Evolutionary conservation across 2,888 invertebrate genomes (phyloP), one percentile per base, ranked within the genome.

Genomic region (Argyresthia goedartella): DNA sequence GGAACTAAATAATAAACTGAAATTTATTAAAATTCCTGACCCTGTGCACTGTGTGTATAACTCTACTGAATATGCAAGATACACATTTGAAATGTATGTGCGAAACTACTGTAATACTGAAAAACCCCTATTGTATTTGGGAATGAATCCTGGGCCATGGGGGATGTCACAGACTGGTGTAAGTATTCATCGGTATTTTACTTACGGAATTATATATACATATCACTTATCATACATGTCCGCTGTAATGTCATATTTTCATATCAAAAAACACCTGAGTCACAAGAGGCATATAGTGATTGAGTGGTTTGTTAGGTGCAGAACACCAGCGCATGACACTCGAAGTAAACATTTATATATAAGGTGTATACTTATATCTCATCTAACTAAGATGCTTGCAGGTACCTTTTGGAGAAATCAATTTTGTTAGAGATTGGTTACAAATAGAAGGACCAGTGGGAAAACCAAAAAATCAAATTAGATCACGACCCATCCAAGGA

Each of bases 141-240:
- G 97, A 6, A 96, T 98, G 95, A 98, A 98, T 81, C 97, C 97
- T 11, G 97, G 97, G n/a, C 96, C 97, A 0, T 96, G 93, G 92
- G 97, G 97, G 57, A 97, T 97, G 97, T 93, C 93, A 34, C 97
- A 98, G 77, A 97, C 95, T 60, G 97, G 97, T 63, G 95, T 95
- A 87, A 87, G 88, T 59, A 11, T 8, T n/a, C 43, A 9, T 39
- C 39, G n/a, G n/a, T 25, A 25, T 25, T 25, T 2, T 25, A 25
- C 25, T 4, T 25, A 25, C 25, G 25, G 6, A 25, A n/a, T n/a
- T n/a, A n/a, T n/a, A n/a, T n/a, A n/a, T n/a, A n/a, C n/a, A n/a
- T n/a, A n/a, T n/a, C n/a, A n/a, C n/a, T n/a, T n/a, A n/a, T n/a
- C n/a, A n/a, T n/a, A n/a, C n/a, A n/a, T n/a, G n/a, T n/a, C n/a